These are phyloP conservation scores for Hucho hucho DNA, from an alignment of 2,113 vertebrate genomes.

Conservation along the genomic window DNA sequence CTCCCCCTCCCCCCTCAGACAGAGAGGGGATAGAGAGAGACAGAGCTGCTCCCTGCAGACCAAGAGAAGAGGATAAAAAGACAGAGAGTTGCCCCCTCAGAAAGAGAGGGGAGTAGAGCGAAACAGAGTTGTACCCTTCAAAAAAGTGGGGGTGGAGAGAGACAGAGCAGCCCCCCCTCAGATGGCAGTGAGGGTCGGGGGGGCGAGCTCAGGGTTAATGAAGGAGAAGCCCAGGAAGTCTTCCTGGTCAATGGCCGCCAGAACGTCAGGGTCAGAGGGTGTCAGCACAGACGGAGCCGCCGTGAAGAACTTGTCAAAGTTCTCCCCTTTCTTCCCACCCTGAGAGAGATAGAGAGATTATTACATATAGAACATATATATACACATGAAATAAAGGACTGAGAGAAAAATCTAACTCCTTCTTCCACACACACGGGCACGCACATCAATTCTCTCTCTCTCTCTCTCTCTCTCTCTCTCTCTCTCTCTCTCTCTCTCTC, in stretches of 20 bases:
- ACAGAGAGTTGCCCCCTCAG: background rate
- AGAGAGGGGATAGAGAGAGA: too few species aligned
- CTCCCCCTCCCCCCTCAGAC: background rate
- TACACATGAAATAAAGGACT: background rate
- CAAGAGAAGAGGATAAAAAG: too few species aligned
- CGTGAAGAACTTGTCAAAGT: constrained; percentile 92
- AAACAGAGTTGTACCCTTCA: background rate
- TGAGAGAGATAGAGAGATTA: constrained; percentile 45
- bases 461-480: background rate
- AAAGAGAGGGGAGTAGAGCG: background rate
- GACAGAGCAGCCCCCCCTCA: constrained; percentile 39
- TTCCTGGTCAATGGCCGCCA: constrained; percentile 85
- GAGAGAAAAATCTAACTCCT: background rate
- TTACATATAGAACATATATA: background rate
- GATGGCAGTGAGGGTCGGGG: constrained; percentile 73
- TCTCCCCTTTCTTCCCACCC: constrained; percentile 87
- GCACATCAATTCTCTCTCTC: constrained; percentile 1
- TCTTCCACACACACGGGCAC: background rate
- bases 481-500: background rate
- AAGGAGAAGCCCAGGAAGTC: constrained; percentile 88
- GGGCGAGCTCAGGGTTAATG: constrained; percentile 79
- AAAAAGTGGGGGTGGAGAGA: background rate
- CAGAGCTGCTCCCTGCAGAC: too few species aligned
- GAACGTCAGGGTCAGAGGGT: constrained; percentile 84
- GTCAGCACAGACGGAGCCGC: constrained; percentile 81